A percentile compares a stretch with the other conserved stretches of the same genome.
These are phyloP conservation scores for Chalcosyrphus nemorum DNA, from an alignment of 2,888 invertebrate species.

Conservation along the genomic window DNA sequence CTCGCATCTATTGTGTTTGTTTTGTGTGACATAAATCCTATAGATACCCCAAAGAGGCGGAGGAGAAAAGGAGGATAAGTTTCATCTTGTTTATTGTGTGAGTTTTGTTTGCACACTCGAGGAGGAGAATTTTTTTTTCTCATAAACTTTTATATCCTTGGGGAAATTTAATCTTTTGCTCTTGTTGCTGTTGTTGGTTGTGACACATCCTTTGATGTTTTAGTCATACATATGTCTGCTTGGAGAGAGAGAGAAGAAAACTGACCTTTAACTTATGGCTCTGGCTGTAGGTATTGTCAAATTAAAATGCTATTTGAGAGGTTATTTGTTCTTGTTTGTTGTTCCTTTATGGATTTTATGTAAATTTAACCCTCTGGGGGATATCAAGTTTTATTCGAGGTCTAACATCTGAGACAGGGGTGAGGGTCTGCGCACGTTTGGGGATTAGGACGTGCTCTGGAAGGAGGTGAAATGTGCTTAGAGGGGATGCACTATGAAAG, in stretches of 20 bases:
- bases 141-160: slow-evolving; percentile 22
- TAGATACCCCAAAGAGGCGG: background rate
- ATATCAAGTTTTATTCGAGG: background rate
- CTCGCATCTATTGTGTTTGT: background rate
- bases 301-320: background rate
- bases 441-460: background rate
- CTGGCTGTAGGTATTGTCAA: background rate
- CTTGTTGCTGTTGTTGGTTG: slow-evolving; percentile 31
- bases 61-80: too few species aligned
- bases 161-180: slow-evolving; percentile 46
- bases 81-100: background rate
- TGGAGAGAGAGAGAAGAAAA: background rate
- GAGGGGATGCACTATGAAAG: too few species aligned
- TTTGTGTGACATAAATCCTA: background rate
- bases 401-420: background rate
- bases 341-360: background rate
- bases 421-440: background rate
- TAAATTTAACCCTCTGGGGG: background rate
- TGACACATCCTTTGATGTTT: slow-evolving; percentile 52
- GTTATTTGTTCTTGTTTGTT: background rate
- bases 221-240: slow-evolving; percentile 16
- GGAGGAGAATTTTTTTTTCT: slow-evolving; percentile 5
- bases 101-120: slow-evolving; percentile 15
- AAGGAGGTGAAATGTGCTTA: background rate
- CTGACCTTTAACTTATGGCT: slow-evolving; percentile 9